phyloP scores from a whole-genome alignment of 1,140 invertebrate species.

The Propsilocerus akamusi region DNA sequence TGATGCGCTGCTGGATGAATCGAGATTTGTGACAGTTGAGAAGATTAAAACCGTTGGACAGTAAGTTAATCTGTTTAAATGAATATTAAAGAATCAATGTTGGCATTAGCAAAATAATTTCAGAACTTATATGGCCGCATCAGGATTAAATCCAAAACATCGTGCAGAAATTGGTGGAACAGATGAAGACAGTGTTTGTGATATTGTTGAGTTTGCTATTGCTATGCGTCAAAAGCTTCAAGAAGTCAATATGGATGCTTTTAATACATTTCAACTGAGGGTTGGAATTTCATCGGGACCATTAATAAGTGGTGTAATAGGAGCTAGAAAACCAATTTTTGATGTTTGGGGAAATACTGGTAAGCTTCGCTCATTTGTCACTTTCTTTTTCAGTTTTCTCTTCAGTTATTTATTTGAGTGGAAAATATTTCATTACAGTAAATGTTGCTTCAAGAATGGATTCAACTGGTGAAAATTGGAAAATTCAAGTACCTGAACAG shows the following conservation, averaged over 20 bases:
- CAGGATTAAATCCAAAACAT: conserved; percentile 72
- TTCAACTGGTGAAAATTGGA: conserved; percentile 68
- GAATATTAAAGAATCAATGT: too few species aligned
- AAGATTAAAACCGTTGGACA: conserved; percentile 95
- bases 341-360: conserved; percentile 77
- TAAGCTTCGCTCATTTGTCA: background rate
- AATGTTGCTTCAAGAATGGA: conserved; percentile 92
- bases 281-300: conserved; percentile 86
- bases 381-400: conserved; percentile 33
- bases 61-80: background rate
- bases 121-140: conserved; percentile 95
- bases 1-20: conserved; percentile 78
- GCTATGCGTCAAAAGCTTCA: conserved; percentile 77
- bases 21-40: conserved; percentile 79
- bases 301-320: conserved; percentile 92
- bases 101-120: too few species aligned
- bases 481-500: conserved; percentile 72
- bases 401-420: too few species aligned
- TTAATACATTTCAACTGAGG: conserved; percentile 89
- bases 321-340: conserved; percentile 91
- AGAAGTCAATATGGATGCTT: conserved; percentile 89
- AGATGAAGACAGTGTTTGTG: conserved; percentile 62
- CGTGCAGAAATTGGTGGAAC: conserved; percentile 24
- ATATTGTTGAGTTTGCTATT: conserved; percentile 84
- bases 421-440: too few species aligned